A percentile compares a stretch with the other conserved stretches of the same genome.
Conservation (phyloP, 2,797 vertebrate species). For the Enteromius afrohamiltoni region DNA sequence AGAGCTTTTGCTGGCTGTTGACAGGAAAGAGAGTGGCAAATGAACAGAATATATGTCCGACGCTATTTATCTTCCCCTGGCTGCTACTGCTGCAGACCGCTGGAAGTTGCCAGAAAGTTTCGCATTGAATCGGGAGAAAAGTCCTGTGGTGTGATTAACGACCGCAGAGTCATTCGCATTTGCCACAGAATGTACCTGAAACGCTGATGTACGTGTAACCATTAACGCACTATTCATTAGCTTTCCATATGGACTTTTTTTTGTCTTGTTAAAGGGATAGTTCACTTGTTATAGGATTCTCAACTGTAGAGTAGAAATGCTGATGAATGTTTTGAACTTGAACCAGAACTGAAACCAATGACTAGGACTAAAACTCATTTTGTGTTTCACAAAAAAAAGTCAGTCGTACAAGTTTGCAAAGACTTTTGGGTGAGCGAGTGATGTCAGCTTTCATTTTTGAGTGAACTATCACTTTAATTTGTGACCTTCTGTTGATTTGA, state of each 20-base stretch:
- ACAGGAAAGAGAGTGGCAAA: constrained; percentile 58
- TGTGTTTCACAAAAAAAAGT: not conserved
- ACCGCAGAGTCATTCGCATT: not conserved
- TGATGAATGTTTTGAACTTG: not conserved
- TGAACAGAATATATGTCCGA: constrained; percentile 57
- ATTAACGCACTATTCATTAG: constrained; percentile 1
- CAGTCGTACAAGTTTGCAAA: not conserved
- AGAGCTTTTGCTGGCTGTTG: constrained; percentile 58
- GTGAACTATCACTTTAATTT: constrained; percentile 17
- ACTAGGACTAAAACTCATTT: not conserved
- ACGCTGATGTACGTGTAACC: not conserved
- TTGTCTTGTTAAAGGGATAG: not conserved
- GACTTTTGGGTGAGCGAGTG: not conserved
- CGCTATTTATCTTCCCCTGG: constrained; percentile 51
- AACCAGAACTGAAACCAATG: not conserved
- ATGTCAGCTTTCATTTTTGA: constrained; percentile 7
- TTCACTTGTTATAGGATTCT: not conserved
- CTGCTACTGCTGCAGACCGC: constrained; percentile 30
- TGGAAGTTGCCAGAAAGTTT: constrained; percentile 51
- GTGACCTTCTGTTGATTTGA: constrained; percentile 46
- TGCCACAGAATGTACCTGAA: constrained; percentile 8
- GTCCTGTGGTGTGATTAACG: constrained; percentile 41
- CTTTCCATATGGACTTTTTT: constrained; percentile 7
- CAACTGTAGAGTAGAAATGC: not conserved
- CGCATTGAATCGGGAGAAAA: constrained; percentile 30